A percentile compares a stretch with the other conserved stretches of the same genome.
These are phyloP conservation scores for Pediacus dermestoides DNA, from an alignment of 2,888 invertebrate species.

Conservation along the genomic window DNA sequence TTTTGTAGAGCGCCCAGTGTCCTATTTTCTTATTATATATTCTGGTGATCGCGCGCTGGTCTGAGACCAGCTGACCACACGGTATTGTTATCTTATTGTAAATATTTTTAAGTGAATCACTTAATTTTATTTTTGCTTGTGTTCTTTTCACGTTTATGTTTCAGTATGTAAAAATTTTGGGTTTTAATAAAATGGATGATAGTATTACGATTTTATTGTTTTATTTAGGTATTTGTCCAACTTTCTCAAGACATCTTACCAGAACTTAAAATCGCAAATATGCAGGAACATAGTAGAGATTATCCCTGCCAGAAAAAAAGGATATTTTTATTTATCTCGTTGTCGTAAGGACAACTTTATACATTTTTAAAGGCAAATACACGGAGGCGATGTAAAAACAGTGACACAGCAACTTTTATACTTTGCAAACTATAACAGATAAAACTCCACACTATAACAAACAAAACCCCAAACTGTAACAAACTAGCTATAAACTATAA, in stretches of 20 bases:
- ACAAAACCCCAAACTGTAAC: too few relatives aligned
- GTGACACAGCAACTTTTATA: too few relatives aligned
- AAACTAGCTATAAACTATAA: too few relatives aligned
- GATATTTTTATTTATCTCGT: too few relatives aligned
- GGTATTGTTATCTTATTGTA: conserved; percentile 51
- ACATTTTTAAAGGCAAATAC: too few relatives aligned
- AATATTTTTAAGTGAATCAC: conserved; percentile 52
- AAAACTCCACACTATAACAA: too few relatives aligned
- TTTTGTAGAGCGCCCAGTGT: conserved; percentile 43
- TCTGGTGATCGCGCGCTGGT: conserved; percentile 42
- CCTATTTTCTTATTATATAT: conserved; percentile 44
- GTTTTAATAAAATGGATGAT: conserved; percentile 52
- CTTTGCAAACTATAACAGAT: too few relatives aligned
- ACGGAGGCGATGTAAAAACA: too few relatives aligned
- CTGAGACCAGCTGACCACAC: conserved; percentile 49
- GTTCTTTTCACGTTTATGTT: conserved; percentile 51
- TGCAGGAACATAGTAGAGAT: too few relatives aligned
- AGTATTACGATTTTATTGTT: conserved; percentile 38
- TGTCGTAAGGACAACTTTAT: too few relatives aligned
- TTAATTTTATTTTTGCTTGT: conserved; percentile 48
- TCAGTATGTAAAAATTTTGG: conserved; percentile 51
- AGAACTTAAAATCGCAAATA: conserved; percentile 20
- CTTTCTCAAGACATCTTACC: conserved; percentile 24
- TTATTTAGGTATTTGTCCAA: too few relatives aligned
- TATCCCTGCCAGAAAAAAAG: too few relatives aligned